Base-by-base conservation (phyloP, 2,888 invertebrate species). In the Hylaea fasciaria region DNA sequence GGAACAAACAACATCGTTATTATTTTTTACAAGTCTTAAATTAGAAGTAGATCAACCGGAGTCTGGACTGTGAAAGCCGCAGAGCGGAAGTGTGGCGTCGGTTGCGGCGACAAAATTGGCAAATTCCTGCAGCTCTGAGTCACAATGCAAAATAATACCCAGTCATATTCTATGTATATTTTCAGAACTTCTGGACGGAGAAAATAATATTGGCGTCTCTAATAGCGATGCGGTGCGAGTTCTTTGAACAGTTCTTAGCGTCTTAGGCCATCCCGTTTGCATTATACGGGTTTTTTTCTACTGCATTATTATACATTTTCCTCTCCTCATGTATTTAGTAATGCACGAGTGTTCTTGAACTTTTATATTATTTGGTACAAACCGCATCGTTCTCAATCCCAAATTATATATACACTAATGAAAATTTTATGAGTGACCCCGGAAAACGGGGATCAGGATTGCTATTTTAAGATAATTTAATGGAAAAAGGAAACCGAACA, bases 1-100 rank as follows among this genome's bases (percentile, higher is more conserved):
- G 44, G 16, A 45, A 35, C 17, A 57, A 59, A 48, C 22, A 49
- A 35, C 17, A 39, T 56, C 10, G 17, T 52, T 41, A 28, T 52
- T 16, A 37, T 37, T 17, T 17, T 16, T 46, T 14, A 39, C 53
- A 40, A 45, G 10, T 43, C 56, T 52, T 28, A 29, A 52, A 56
- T 51, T 32, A 32, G 32, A 32, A 32, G 12, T 12, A 47, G 29
- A 17, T 40, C 3, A 37, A 37, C n/a, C n/a, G 32, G 37, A 37
- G 37, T 22, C 22, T 48, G 28, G 37, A 43, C 55, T 32, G 17
- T 41, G 29, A 49, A 57, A 53, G 37, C 53, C 49, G n/a, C 40
- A 49, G 41, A 44, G 40, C 51, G 61, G 61, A 62, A 57, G 45
- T n/a, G 46, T 43, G 57, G 45, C 13, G 53, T 45, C 53, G 35